These are phyloP conservation scores for Rhombomys opimus DNA, from an alignment of 2,113 vertebrate genomes.

Conservation along the genomic window DNA sequence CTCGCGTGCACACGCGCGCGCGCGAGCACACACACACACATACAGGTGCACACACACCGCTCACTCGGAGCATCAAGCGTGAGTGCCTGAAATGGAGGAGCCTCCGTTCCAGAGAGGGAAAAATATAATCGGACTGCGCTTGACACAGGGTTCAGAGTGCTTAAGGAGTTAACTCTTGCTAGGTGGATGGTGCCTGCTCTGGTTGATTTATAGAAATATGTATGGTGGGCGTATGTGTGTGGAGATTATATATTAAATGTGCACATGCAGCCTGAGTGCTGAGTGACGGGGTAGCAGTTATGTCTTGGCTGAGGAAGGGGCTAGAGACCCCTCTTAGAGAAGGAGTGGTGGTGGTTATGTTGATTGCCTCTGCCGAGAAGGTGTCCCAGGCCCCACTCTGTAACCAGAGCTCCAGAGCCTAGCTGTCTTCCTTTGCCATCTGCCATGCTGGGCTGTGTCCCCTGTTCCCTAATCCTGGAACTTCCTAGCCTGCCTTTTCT, in stretches of 20 bases:
- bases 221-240: constrained; percentile 58
- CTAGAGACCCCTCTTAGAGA: constrained; percentile 48
- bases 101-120: neutral
- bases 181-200: neutral
- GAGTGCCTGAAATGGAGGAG: constrained; percentile 85
- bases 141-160: constrained; percentile 25
- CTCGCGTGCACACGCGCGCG: neutral
- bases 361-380: neutral
- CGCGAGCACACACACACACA: neutral
- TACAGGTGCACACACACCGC: constrained; percentile 55
- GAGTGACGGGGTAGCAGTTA: neutral
- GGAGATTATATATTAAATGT: constrained; percentile 42
- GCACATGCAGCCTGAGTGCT: neutral
- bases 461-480: constrained; percentile 38
- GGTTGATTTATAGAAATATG: constrained; percentile 66
- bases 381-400: neutral
- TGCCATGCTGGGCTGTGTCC: constrained; percentile 36
- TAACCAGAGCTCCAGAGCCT: neutral
- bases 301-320: neutral
- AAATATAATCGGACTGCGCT: constrained; percentile 41
- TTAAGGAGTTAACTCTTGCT: constrained; percentile 73
- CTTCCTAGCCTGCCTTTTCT: constrained; percentile 53
- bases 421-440: neutral
- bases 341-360: neutral
- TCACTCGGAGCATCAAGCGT: constrained; percentile 40